phyloP scores from a whole-genome alignment of 2,113 vertebrate species.

The Trematomus loennbergii region DNA sequence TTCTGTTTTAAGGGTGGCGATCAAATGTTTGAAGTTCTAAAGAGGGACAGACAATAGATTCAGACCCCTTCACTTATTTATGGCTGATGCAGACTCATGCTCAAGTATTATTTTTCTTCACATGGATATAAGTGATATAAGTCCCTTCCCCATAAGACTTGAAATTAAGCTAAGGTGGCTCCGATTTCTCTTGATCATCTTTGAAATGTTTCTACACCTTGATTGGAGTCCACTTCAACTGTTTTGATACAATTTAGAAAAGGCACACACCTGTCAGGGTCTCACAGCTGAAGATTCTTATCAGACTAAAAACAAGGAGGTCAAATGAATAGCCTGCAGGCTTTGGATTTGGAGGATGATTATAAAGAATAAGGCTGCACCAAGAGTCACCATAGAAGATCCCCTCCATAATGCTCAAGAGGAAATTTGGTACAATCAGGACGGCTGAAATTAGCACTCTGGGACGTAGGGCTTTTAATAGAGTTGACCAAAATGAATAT shows the following conservation, averaged over 20 bases:
- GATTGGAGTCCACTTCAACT: neutral
- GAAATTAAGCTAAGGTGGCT: neutral
- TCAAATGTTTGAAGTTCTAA: conserved; percentile 8
- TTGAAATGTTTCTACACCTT: neutral
- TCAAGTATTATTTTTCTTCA: neutral
- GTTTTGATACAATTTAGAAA: neutral
- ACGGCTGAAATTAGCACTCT: no score
- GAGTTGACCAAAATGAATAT: no score
- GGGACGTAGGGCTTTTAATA: no score
- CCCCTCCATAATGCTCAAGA: no score
- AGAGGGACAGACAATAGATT: neutral
- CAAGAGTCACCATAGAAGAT: no score
- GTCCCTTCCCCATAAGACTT: neutral
- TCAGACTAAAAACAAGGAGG: no score
- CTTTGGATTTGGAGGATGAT: no score
- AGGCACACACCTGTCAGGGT: neutral
- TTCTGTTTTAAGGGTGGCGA: conserved; percentile 17
- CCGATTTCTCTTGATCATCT: neutral
- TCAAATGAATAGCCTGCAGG: no score
- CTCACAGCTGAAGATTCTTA: neutral
- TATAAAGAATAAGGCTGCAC: no score
- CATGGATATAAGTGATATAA: neutral
- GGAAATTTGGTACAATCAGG: no score
- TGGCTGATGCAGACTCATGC: neutral
- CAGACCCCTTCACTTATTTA: neutral